A percentile compares a stretch with the other conserved stretches of the same genome.
phyloP scores from a whole-genome alignment of 2,113 vertebrate species.

The Ursus arctos region DNA sequence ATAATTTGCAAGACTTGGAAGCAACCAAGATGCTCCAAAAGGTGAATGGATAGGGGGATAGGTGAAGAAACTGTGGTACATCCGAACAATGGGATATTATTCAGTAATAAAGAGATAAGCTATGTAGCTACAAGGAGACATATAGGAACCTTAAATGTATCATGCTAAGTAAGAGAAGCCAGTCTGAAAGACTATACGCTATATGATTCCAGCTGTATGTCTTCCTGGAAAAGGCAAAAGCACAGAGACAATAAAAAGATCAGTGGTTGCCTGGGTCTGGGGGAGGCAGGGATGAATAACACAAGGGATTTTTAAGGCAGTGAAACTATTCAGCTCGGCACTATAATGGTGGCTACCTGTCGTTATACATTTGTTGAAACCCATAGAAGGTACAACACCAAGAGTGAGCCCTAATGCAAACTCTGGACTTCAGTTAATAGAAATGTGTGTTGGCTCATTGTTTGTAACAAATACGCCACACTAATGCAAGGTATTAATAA shows the following conservation, averaged over 20 bases:
- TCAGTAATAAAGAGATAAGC: not conserved
- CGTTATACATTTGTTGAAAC: not conserved
- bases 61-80: not conserved
- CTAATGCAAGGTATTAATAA: not conserved
- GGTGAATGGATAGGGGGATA: not conserved
- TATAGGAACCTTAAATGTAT: not conserved
- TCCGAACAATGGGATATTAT: not conserved
- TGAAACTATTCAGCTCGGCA: not conserved
- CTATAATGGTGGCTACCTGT: not conserved
- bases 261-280: not conserved
- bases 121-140: not conserved
- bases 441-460: not conserved
- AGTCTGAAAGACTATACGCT: not conserved
- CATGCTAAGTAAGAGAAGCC: not conserved
- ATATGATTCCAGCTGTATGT: not conserved
- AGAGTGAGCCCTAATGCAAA: not conserved
- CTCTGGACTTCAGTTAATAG: not conserved
- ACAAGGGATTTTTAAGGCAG: not conserved
- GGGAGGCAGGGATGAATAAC: not conserved
- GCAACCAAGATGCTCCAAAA: not conserved
- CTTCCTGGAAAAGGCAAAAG: not conserved
- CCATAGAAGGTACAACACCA: not conserved
- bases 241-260: not conserved
- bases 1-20: not conserved
- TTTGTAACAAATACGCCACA: not conserved